Percentiles rank a stretch among this genome's conserved stretches.
These are phyloP conservation scores for Catamblyrhynchus diadema DNA, from an alignment of 2,797 vertebrate genomes.

Conservation along the genomic window DNA sequence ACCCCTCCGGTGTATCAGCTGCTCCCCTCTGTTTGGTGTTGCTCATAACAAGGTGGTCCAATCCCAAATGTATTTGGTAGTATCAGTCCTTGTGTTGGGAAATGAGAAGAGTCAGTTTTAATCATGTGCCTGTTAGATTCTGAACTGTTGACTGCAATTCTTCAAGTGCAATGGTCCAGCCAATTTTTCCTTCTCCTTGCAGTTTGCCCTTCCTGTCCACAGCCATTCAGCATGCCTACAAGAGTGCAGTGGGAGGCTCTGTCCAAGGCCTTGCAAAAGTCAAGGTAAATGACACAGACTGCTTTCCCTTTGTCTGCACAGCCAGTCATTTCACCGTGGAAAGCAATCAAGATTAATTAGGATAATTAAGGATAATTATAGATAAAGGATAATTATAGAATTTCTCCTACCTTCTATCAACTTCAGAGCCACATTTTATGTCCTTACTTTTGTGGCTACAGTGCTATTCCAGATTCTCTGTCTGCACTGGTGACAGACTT, in stretches of 20 bases:
- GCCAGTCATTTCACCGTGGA: neutral
- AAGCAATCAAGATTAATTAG: conserved; percentile 58
- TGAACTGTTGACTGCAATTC: neutral
- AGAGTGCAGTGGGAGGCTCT: neutral
- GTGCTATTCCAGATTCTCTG: neutral
- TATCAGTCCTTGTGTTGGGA: neutral
- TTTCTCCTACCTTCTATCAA: conserved; percentile 34
- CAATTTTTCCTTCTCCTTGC: neutral
- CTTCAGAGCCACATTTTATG: conserved; percentile 20
- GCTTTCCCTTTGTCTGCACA: neutral
- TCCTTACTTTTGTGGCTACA: neutral
- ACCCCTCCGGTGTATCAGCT: neutral
- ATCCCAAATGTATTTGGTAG: neutral
- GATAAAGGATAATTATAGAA: conserved; percentile 59
- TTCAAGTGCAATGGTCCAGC: neutral
- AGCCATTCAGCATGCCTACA: neutral
- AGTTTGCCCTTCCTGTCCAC: neutral
- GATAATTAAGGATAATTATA: conserved; percentile 62
- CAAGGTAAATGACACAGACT: neutral
- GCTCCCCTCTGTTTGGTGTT: neutral
- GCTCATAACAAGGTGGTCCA: neutral
- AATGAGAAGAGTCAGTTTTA: neutral
- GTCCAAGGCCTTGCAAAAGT: neutral
- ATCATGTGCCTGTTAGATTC: neutral
- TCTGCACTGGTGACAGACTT: conserved; percentile 23